Evolutionary conservation across 1,140 invertebrate species (phyloP), one percentile per base, ranked within the genome.

Genomic region (silkworm (Bombyx mori)): DNA sequence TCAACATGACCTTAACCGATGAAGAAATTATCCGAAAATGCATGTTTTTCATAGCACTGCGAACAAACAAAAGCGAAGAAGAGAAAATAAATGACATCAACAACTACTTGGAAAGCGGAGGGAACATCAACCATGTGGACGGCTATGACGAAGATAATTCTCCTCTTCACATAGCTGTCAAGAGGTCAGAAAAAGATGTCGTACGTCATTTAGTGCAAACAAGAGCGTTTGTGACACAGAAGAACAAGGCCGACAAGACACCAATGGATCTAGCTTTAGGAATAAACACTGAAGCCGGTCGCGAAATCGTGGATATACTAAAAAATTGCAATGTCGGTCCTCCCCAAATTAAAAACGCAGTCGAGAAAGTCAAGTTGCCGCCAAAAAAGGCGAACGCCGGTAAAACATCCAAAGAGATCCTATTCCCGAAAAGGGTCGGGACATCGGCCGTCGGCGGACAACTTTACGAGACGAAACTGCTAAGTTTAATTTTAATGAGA

Each of bases 391-490:
- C 8, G 57, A 58, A 35, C 26, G 26, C 4, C 4, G 26, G 2
- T 35, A 22, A 51, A 51, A 8, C 43, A 10, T 3, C 22, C 44
- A 45, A 52, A 18, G 22, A 43, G 7, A 26, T 18, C 12, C 9
- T 44, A 26, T 43, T 8, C 22, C 7, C 59, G 44, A 61, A 59
- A 57, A 43, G 63, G 54, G 26, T 44, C 7, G 60, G 60, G 7
- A 65, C 60, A n/a, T 59, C 60, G 8, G 63, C 60, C 7, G 63
- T 56, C 6, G 53, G 57, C 45, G 63, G 63, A 1, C 63, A 65
- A 7, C 54, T 65, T 42, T 65, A 65, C 35, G 63, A 65, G 57
- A 61, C 63, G 42, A 65, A 65, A 48, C 22, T 65, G 5, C 52
- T 65, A 42, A 59, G 60, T 18, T 47, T 65, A 51, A 52, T 61